Conservation (phyloP, 2,888 invertebrate species). For the Oxytorus armatus region DNA sequence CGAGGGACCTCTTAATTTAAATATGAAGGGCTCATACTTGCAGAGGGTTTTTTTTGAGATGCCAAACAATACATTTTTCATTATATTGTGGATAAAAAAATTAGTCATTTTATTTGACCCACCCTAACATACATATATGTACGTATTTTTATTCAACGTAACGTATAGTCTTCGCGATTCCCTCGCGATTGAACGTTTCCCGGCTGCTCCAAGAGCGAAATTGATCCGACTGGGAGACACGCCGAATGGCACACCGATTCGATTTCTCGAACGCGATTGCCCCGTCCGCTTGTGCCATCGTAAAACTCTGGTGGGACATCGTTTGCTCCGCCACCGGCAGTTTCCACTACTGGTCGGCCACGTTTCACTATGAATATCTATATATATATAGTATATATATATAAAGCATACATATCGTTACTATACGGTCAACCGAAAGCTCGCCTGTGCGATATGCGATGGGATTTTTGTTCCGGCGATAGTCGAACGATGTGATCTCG, state of each 20-base stretch:
- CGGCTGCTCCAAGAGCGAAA: conserved; percentile 44
- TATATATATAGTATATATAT: background rate
- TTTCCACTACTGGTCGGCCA: conserved; percentile 27
- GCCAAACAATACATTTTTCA: too few species aligned
- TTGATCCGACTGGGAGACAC: conserved; percentile 52
- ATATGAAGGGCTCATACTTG: too few species aligned
- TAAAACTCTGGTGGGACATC: conserved; percentile 61
- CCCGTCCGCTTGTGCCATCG: conserved; percentile 50
- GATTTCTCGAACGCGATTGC: conserved; percentile 64
- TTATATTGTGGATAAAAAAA: too few species aligned
- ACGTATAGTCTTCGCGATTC: conserved; percentile 25
- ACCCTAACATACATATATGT: background rate
- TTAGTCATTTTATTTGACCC: too few species aligned
- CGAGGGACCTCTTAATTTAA: too few species aligned
- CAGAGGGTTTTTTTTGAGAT: too few species aligned
- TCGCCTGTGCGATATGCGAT: conserved; percentile 43
- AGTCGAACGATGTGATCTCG: conserved; percentile 43
- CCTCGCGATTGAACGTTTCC: conserved; percentile 49
- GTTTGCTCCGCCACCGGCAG: conserved; percentile 42
- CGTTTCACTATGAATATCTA: conserved; percentile 22
- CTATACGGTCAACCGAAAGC: conserved; percentile 40
- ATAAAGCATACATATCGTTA: conserved; percentile 9
- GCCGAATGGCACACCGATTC: conserved; percentile 48
- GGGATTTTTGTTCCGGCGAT: conserved; percentile 42
- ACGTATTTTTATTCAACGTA: background rate